These are phyloP conservation scores for Esperia sulphurella DNA, from an alignment of 2,888 invertebrate species.

Conservation along the genomic window DNA sequence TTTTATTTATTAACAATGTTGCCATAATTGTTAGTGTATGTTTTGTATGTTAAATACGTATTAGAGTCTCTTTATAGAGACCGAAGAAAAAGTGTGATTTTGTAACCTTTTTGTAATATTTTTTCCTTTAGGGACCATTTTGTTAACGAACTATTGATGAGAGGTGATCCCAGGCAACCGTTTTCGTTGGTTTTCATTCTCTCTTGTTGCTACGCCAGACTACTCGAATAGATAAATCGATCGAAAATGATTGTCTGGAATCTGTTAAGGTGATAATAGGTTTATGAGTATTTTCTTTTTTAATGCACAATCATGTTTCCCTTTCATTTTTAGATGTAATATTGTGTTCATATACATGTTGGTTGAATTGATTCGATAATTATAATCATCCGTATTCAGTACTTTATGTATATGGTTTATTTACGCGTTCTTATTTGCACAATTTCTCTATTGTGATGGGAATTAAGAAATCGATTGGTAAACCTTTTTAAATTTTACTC, in stretches of 20 bases:
- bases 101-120: constrained; percentile 60
- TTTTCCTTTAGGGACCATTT: constrained; percentile 76
- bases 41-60: constrained; percentile 71
- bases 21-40: constrained; percentile 79
- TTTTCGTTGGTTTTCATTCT: constrained; percentile 33
- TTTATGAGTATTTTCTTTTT: constrained; percentile 47
- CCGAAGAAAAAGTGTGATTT: constrained; percentile 64
- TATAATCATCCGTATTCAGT: constrained; percentile 27
- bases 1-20: constrained; percentile 77
- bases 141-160: constrained; percentile 54
- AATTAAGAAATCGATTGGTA: constrained; percentile 29
- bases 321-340: constrained; percentile 37
- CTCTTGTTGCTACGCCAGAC: constrained; percentile 60
- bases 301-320: constrained; percentile 68
- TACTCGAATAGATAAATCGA: constrained; percentile 29
- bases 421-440: constrained; percentile 58
- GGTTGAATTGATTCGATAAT: constrained; percentile 41
- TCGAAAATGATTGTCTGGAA: constrained; percentile 32
- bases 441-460: constrained; percentile 46
- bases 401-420: constrained; percentile 59
- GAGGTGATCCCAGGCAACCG: constrained; percentile 40
- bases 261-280: constrained; percentile 70
- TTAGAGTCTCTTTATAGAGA: constrained; percentile 60
- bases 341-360: constrained; percentile 51
- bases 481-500: constrained; percentile 18